Evolutionary conservation across 92 coral and sea anemone species (phyloP).

Genomic region (Plumapathes pennacea): DNA sequence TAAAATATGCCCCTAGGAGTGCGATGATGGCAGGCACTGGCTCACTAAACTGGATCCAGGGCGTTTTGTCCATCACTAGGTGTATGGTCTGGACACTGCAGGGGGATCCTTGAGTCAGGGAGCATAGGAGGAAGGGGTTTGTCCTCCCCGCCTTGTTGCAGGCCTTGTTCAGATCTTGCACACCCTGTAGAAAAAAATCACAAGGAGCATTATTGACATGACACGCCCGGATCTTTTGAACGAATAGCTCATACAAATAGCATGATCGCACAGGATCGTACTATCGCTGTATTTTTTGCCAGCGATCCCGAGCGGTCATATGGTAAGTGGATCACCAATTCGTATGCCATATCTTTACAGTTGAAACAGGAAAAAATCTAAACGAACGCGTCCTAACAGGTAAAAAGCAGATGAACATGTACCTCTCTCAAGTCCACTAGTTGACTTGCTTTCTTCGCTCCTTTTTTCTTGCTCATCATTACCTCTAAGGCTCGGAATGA

Average conservation of each 20-base stretch:
- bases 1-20: neutral
- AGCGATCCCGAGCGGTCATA: too few species aligned
- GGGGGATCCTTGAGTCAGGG: neutral
- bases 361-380: too few species aligned
- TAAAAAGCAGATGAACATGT: too few species aligned
- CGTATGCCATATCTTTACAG: too few species aligned
- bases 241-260: too few species aligned
- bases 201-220: too few species aligned
- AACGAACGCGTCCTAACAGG: too few species aligned
- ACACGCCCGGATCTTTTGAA: too few species aligned
- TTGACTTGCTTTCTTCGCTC: neutral
- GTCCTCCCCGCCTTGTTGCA: neutral
- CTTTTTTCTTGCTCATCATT: neutral
- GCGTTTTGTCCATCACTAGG: neutral
- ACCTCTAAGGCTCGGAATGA: neutral
- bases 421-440: neutral
- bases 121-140: neutral
- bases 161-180: neutral
- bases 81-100: neutral
- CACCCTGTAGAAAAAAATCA: too few species aligned
- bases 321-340: too few species aligned
- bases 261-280: too few species aligned
- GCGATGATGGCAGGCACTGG: neutral
- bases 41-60: neutral
- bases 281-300: too few species aligned